A percentile compares a stretch with the other conserved stretches of the same genome.
These are phyloP conservation scores for Saccostrea cuccullata DNA, from an alignment of 1,140 invertebrate species.

Conservation along the genomic window DNA sequence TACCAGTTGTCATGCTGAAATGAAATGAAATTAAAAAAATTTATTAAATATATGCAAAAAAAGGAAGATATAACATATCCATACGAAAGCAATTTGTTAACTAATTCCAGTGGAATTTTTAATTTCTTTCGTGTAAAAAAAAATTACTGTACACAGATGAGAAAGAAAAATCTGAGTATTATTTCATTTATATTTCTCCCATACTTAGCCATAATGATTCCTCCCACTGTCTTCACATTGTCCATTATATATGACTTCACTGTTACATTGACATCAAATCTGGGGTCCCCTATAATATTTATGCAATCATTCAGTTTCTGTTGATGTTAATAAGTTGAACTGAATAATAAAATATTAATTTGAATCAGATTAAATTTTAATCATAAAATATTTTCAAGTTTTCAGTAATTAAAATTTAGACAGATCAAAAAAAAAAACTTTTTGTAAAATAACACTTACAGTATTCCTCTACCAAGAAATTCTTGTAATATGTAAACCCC, in stretches of 20 bases:
- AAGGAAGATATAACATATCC: background rate
- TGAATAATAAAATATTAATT: too few relatives aligned
- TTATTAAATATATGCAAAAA: background rate
- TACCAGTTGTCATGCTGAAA: slow-evolving; percentile 78
- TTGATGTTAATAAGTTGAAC: too few relatives aligned
- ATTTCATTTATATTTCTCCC: slow-evolving; percentile 72
- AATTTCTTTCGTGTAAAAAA: background rate
- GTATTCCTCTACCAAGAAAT: slow-evolving; percentile 94
- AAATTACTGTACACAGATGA: too few relatives aligned
- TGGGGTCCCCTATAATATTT: slow-evolving; percentile 77
- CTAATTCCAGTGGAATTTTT: background rate
- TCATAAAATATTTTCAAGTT: too few relatives aligned
- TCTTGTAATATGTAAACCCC: slow-evolving; percentile 88
- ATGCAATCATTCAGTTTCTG: background rate
- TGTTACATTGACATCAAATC: slow-evolving; percentile 93
- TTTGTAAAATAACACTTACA: slow-evolving; percentile 85
- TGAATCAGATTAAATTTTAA: too few relatives aligned
- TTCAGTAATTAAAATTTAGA: background rate
- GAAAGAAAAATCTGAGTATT: background rate
- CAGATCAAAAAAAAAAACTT: background rate
- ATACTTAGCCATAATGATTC: slow-evolving; percentile 95
- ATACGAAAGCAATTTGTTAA: background rate
- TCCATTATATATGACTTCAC: slow-evolving; percentile 96
- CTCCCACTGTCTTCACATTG: slow-evolving; percentile 89
- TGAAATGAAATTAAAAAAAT: background rate